Evolutionary conservation across 1,140 invertebrate genomes (phyloP).

Genomic region (Nasonia vitripennis): DNA sequence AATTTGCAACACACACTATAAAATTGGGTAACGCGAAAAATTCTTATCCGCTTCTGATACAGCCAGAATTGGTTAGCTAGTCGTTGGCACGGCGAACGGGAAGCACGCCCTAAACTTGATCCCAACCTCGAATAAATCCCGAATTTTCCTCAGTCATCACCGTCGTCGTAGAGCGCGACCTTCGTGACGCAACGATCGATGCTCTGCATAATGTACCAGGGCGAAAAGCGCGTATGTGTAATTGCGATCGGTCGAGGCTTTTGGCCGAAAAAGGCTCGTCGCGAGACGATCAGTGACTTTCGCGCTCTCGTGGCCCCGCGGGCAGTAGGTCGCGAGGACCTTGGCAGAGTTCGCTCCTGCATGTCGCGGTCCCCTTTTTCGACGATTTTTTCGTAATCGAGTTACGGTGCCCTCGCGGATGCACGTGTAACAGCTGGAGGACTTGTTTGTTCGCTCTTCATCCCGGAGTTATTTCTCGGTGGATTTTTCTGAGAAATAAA

Average conservation of each 20-base stretch:
- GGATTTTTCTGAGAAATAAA: too few species aligned
- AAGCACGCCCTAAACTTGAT: too few species aligned
- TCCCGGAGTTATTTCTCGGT: too few species aligned
- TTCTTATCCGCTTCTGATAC: not conserved
- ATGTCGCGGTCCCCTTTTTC: not conserved
- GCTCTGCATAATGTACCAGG: not conserved
- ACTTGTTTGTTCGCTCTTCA: not conserved
- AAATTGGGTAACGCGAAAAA: not conserved
- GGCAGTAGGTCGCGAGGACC: slow-evolving; percentile 47
- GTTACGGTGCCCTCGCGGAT: not conserved
- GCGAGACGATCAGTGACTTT: not conserved
- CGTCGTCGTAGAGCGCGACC: not conserved
- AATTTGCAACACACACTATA: not conserved
- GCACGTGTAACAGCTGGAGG: not conserved
- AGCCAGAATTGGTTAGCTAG: not conserved
- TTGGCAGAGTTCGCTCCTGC: slow-evolving; percentile 25
- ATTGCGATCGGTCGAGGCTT: slow-evolving; percentile 2
- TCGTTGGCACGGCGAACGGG: too few species aligned
- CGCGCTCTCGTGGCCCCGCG: not conserved
- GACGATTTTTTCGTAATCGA: slow-evolving; percentile 22
- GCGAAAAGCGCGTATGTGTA: slow-evolving; percentile 1
- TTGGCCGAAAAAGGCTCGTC: slow-evolving; percentile 36
- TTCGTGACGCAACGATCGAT: not conserved
- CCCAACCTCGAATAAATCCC: too few species aligned
- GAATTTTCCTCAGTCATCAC: too few species aligned